Base-by-base conservation (phyloP, 2,113 vertebrate genomes). In the Archocentrus centrarchus region DNA sequence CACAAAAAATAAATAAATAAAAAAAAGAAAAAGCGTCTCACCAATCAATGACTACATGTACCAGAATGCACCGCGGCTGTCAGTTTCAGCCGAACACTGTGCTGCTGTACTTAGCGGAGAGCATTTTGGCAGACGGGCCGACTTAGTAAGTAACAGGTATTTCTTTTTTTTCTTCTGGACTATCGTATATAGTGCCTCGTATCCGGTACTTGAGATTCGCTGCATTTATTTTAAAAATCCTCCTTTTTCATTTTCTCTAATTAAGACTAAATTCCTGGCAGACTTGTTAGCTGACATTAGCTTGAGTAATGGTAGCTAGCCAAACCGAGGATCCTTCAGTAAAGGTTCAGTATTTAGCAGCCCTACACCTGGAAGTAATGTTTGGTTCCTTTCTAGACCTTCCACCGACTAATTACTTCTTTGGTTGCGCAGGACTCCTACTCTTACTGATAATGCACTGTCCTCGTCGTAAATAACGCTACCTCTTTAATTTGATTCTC, bases 41-140 rank as follows among this genome's bases (percentile, higher is more conserved):
- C 6, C 1, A 0, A 3, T 62, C 6, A 76, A 59, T 84, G 61
- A 90, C 92, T 94, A 88, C 90, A 84, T 24, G 68, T 77, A 75
- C 94, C 94, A 93, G 60, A 53, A 88, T 92, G 91, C 93, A 92
- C 47, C 55, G 90, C 92, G 70, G 81, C 87, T 85, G 89, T 90
- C 68, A 87, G 77, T 58, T 47, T 60, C 59, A 53, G 75, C 35
- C 30, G 35, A 70, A 35, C 20, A 2, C 18, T 27, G 10, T 60
- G 30, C 59, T 66, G 80, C 76, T 77, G 73, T 75, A 66, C 59
- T 39, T 20, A 22, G 18, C 55, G 30, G 78, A 73, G 47, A 80
- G 57, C 66, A 83, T 58, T 47, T 22, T 30, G 59, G 77, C 78
- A 83, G 20, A 88, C 85, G 63, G 80, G 53, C 91, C 66, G 81